Conservation (phyloP, 2,888 invertebrate genomes). For the Gastrophysa polygoni region DNA sequence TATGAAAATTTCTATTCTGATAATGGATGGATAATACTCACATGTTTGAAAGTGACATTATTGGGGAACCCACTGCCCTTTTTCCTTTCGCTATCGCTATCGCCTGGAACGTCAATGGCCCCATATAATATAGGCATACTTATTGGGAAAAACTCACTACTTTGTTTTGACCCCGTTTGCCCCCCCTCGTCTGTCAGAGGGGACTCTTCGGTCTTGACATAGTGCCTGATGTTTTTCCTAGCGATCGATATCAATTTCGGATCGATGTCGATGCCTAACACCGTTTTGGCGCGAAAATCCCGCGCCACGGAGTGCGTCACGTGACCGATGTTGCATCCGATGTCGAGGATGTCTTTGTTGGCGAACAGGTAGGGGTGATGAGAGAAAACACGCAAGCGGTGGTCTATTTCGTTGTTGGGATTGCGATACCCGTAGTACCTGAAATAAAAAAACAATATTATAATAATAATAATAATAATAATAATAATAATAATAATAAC, state of each 20-base stretch:
- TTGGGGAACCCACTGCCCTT: slow-evolving; percentile 75
- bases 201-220: slow-evolving; percentile 60
- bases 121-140: slow-evolving; percentile 90
- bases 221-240: slow-evolving; percentile 74
- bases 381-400: slow-evolving; percentile 80
- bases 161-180: slow-evolving; percentile 42
- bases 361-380: slow-evolving; percentile 82
- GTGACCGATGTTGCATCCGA: slow-evolving; percentile 98
- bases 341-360: slow-evolving; percentile 90
- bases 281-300: slow-evolving; percentile 81
- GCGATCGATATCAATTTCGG: slow-evolving; percentile 79
- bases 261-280: slow-evolving; percentile 96
- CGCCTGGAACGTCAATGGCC: slow-evolving; percentile 70
- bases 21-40: no score
- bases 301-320: slow-evolving; percentile 89
- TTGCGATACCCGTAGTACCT: slow-evolving; percentile 95
- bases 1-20: no score
- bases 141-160: slow-evolving; percentile 75
- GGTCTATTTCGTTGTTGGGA: slow-evolving; percentile 79
- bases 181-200: slow-evolving; percentile 35
- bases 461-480: no score
- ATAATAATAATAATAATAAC: no score
- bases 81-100: slow-evolving; percentile 44
- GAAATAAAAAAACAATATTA: slow-evolving; percentile 47
- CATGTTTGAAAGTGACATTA: slow-evolving; percentile 89